Conservation (phyloP, 2,797 vertebrate species). For the Rhyacichthys aspro region DNA sequence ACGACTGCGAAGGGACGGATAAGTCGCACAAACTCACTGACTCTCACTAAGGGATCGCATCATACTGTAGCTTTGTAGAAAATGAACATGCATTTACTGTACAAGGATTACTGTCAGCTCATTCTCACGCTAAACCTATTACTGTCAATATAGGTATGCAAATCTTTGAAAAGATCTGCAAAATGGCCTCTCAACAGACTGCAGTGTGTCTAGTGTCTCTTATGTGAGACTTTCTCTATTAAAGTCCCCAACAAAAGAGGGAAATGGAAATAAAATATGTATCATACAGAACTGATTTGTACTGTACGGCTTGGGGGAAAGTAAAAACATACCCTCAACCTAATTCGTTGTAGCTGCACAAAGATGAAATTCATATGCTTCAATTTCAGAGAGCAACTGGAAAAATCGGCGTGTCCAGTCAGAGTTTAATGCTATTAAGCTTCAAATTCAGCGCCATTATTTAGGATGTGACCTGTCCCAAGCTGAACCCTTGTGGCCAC, state of each 20-base stretch:
- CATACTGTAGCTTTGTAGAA: too few relatives aligned
- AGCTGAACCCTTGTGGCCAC: constrained; percentile 29
- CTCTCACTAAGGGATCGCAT: neutral
- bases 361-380: neutral
- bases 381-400: neutral
- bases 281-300: neutral
- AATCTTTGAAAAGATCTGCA: constrained; percentile 1
- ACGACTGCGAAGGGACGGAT: constrained; percentile 42
- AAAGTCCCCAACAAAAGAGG: too few relatives aligned
- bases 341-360: neutral
- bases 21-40: constrained; percentile 36
- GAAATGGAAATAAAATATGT: too few relatives aligned
- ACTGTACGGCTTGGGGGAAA: too few relatives aligned
- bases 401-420: neutral
- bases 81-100: neutral
- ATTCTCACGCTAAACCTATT: too few relatives aligned
- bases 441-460: constrained; percentile 2
- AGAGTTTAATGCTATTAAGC: neutral
- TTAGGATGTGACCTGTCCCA: constrained; percentile 21
- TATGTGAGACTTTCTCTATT: too few relatives aligned
- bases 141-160: too few relatives aligned
- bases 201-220: too few relatives aligned
- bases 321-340: too few relatives aligned
- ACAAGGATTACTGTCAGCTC: too few relatives aligned
- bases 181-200: constrained; percentile 7